Evolutionary conservation across 2,797 vertebrate genomes (phyloP).

Genomic region (Setipinna tenuifilis): DNA sequence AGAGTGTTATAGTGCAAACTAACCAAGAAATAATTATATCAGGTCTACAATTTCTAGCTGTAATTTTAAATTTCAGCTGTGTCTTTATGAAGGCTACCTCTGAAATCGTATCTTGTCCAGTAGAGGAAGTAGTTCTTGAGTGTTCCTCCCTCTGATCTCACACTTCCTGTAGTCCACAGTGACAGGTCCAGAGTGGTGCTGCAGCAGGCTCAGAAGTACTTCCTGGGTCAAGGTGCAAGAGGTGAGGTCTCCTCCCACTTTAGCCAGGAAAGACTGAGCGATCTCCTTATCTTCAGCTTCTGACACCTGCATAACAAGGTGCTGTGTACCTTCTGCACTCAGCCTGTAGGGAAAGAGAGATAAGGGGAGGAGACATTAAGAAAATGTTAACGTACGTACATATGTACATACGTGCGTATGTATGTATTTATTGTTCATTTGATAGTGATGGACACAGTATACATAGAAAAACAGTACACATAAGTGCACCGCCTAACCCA

Average conservation of each 20-base stretch:
- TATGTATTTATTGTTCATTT: no score
- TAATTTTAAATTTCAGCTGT: background rate
- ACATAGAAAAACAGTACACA: no score
- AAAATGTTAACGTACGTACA: no score
- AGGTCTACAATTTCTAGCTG: no score
- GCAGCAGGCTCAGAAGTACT: slow-evolving; percentile 55
- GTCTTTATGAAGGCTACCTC: slow-evolving; percentile 36
- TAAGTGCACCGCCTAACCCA: no score
- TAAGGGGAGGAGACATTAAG: no score
- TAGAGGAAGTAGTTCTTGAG: slow-evolving; percentile 40
- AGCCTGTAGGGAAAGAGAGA: no score
- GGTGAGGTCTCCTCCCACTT: slow-evolving; percentile 57
- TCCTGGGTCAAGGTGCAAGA: slow-evolving; percentile 57
- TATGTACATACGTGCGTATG: no score
- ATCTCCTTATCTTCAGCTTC: slow-evolving; percentile 54
- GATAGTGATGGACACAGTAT: no score
- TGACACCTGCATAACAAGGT: slow-evolving; percentile 50
- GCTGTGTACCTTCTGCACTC: slow-evolving; percentile 40
- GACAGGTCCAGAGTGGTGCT: slow-evolving; percentile 45
- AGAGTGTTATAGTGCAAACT: no score
- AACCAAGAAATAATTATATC: no score
- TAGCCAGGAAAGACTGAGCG: slow-evolving; percentile 48
- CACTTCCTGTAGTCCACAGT: slow-evolving; percentile 56
- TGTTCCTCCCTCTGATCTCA: slow-evolving; percentile 36
- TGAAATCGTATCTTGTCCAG: slow-evolving; percentile 42